Percentiles rank a stretch among this genome's conserved stretches.
Evolutionary conservation across 1,140 invertebrate genomes (phyloP).

Genomic region (Sarcophaga peregrina): DNA sequence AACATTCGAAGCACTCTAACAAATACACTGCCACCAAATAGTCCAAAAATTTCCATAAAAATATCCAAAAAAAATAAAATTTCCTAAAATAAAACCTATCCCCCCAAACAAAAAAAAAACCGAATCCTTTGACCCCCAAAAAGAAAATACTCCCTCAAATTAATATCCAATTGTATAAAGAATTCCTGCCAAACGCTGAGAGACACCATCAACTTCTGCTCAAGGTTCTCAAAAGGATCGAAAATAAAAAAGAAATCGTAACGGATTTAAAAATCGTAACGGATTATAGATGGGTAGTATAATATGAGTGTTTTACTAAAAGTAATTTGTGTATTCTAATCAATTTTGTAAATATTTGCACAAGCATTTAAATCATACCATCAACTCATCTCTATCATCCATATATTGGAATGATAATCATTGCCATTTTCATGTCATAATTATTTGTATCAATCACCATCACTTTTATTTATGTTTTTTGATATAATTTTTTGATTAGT

Average conservation of each 20-base stretch:
- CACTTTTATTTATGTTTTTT: not conserved
- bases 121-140: not conserved
- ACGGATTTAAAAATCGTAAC: not conserved
- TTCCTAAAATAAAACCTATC: not conserved
- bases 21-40: not conserved
- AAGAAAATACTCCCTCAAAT: not conserved
- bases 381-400: not conserved
- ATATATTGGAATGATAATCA: not conserved
- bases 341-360: constrained; percentile 7
- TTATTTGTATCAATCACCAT: not conserved
- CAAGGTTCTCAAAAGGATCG: not conserved
- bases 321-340: constrained; percentile 14
- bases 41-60: not conserved
- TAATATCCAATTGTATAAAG: not conserved
- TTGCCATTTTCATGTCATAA: not conserved
- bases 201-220: not conserved
- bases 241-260: not conserved
- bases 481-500: not conserved
- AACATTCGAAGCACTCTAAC: not conserved
- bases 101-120: not conserved
- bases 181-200: constrained; percentile 5
- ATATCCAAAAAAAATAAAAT: not conserved
- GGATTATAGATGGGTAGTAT: constrained; percentile 14
- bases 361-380: not conserved
- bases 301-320: constrained; percentile 4